These are phyloP conservation scores for Drosophila neocordata DNA, from an alignment of 1,140 invertebrate genomes.

Conservation along the genomic window DNA sequence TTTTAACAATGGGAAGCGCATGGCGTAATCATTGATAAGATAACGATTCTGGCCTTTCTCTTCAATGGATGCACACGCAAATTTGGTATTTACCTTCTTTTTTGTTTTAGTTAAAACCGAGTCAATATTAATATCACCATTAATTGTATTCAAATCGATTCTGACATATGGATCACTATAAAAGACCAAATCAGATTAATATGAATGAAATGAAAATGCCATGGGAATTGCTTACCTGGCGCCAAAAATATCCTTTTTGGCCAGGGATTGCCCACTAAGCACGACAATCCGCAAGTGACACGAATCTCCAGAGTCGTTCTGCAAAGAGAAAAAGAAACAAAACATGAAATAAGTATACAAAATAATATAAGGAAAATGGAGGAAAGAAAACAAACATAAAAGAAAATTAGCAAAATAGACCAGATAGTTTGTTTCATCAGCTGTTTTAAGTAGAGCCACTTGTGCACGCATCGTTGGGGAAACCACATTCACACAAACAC, in stretches of 20 bases:
- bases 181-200: constrained; percentile 45
- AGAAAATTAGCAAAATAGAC: constrained; percentile 40
- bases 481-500: constrained; percentile 25
- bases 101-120: constrained; percentile 97
- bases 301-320: constrained; percentile 90
- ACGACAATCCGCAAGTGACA: constrained; percentile 91
- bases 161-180: constrained; percentile 97
- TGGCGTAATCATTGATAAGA: constrained; percentile 48
- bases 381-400: constrained; percentile 1
- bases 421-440: constrained; percentile 10
- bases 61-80: constrained; percentile 14
- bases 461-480: constrained; percentile 40
- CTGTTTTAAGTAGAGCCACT: constrained; percentile 41
- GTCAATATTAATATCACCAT: constrained; percentile 93
- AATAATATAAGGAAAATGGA: background rate
- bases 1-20: background rate
- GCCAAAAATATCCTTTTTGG: constrained; percentile 99
- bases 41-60: constrained; percentile 26
- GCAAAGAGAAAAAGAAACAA: constrained; percentile 63
- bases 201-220: background rate
- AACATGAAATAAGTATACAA: background rate
- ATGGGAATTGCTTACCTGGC: constrained; percentile 88
- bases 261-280: constrained; percentile 93
- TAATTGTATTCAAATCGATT: constrained; percentile 93
- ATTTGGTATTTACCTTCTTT: constrained; percentile 89